phyloP scores from a whole-genome alignment of 2,888 invertebrate species.

The Helobdella robusta region DNA sequence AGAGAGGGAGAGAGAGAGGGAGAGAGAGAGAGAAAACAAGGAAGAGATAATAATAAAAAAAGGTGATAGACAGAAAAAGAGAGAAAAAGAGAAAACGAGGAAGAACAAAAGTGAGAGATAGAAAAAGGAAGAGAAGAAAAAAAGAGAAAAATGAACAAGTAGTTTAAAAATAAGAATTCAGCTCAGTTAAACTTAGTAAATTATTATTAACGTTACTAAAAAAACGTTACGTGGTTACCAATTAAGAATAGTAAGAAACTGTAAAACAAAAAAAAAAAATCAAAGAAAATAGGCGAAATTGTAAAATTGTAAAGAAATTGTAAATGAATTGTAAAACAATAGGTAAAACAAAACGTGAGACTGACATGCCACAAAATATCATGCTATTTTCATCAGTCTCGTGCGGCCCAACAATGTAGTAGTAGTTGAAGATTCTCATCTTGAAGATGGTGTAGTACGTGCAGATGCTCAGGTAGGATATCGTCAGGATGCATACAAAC shows the following conservation, averaged over 20 bases:
- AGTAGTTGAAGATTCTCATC: constrained; percentile 86
- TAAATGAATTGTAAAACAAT: too few species aligned
- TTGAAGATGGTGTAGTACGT: constrained; percentile 95
- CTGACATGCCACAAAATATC: constrained; percentile 90
- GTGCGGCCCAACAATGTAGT: constrained; percentile 91
- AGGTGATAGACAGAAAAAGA: neutral
- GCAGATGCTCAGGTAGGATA: constrained; percentile 90
- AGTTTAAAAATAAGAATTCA: neutral
- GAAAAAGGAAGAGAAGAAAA: neutral
- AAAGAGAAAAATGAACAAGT: neutral
- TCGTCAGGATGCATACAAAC: constrained; percentile 77
- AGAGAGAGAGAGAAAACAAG: constrained; percentile 9
- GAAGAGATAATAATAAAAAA: neutral
- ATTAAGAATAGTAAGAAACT: too few species aligned
- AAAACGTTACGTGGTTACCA: too few species aligned
- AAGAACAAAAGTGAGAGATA: neutral
- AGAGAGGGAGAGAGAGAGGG: neutral
- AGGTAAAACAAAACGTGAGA: too few species aligned
- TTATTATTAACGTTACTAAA: too few species aligned
- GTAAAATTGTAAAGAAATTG: too few species aligned
- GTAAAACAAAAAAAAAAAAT: too few species aligned
- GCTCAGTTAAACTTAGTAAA: too few species aligned
- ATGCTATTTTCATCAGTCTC: constrained; percentile 97
- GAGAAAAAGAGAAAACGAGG: neutral
- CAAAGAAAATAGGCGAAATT: too few species aligned